These are phyloP conservation scores for Harmothoe impar DNA, from an alignment of 2,888 invertebrate species.

Conservation along the genomic window DNA sequence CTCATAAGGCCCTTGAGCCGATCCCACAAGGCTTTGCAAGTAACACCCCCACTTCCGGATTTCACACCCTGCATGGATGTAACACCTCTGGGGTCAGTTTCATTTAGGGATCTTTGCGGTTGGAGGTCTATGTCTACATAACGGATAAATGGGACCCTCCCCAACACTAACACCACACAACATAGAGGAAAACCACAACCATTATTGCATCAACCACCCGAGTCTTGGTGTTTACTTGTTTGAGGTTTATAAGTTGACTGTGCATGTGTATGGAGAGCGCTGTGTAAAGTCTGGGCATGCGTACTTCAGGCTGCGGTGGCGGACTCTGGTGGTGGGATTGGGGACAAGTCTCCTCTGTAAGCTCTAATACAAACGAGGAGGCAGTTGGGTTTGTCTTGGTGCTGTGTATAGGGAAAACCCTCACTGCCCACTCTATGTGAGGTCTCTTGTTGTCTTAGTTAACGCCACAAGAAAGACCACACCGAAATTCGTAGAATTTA, in stretches of 20 bases:
- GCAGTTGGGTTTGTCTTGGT: not conserved
- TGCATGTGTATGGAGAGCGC: not conserved
- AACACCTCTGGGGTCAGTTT: not conserved
- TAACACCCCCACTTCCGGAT: not conserved
- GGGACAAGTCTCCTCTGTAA: not conserved
- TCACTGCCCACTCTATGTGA: not conserved
- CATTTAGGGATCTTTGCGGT: not conserved
- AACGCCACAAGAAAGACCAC: not conserved
- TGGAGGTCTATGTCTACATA: not conserved
- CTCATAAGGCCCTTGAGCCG: not conserved
- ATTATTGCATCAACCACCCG: not conserved
- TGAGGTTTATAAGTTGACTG: not conserved
- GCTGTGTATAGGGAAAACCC: not conserved
- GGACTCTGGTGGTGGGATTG: not conserved
- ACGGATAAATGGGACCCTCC: slow-evolving; percentile 12
- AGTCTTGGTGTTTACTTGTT: not conserved
- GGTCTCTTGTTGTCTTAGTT: not conserved
- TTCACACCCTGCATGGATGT: not conserved
- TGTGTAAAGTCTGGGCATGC: not conserved
- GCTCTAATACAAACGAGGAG: not conserved
- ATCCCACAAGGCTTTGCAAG: not conserved
- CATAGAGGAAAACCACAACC: too few species aligned
- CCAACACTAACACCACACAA: not conserved
- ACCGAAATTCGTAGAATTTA: not conserved
- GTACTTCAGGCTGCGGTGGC: not conserved